phyloP scores from a whole-genome alignment of 2,113 vertebrate species.

The Stigmatopora argus region DNA sequence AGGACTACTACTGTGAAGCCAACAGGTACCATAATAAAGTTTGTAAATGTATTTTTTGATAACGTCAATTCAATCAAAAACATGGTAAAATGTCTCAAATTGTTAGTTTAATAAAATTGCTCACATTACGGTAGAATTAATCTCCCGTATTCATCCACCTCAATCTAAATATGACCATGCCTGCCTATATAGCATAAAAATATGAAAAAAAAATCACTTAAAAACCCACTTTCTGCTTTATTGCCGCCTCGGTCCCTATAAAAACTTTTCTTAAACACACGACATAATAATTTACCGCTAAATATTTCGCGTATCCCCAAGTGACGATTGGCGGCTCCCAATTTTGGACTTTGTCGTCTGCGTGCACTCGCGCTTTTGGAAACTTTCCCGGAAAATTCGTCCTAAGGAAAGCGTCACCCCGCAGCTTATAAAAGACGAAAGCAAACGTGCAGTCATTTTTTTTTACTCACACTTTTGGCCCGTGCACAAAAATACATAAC shows the following conservation, averaged over 20 bases:
- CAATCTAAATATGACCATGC: not conserved
- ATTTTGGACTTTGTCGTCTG: constrained; percentile 48
- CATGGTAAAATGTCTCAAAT: too few species aligned
- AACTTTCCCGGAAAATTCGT: constrained; percentile 66
- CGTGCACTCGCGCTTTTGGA: constrained; percentile 67
- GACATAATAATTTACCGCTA: not conserved
- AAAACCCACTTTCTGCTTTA: not conserved
- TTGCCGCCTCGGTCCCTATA: not conserved
- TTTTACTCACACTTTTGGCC: constrained; percentile 19
- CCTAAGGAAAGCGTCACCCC: constrained; percentile 72
- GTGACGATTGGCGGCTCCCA: not conserved
- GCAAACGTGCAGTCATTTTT: constrained; percentile 44
- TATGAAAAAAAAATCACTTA: not conserved
- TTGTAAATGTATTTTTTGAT: too few species aligned
- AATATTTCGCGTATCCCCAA: not conserved
- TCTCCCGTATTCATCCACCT: too few species aligned
- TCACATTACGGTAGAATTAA: too few species aligned
- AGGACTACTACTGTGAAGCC: too few species aligned
- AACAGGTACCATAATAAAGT: too few species aligned
- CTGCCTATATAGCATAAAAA: too few species aligned
- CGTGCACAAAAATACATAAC: constrained; percentile 10
- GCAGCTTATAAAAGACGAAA: constrained; percentile 68
- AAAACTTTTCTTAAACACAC: not conserved
- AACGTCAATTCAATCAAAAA: too few species aligned
- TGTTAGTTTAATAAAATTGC: too few species aligned